Base-by-base conservation (phyloP, 92 coral and sea anemone genomes). In the Micromussa lordhowensis region DNA sequence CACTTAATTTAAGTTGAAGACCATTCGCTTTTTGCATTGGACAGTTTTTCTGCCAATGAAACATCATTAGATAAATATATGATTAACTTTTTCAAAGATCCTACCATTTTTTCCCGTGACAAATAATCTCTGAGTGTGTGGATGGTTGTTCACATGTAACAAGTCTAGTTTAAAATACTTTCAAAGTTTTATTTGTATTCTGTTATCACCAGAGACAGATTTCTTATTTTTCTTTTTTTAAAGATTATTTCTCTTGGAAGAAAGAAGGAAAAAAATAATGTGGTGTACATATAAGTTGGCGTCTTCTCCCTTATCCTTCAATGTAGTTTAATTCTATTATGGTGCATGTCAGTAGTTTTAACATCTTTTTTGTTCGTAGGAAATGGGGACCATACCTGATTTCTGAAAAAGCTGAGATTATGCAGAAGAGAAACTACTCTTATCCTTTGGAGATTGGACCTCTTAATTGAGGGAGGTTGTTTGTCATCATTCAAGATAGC, bases 1-100 rank as follows among this genome's bases (percentile, higher is more conserved):
- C 94, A 77, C 88, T 66, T 24, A 91, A 29, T 48, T 87, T 91
- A 49, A 91, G 81, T 17, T 87, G 79, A 0, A 91, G 86, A 35
- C 90, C 90, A 86, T 91, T 91, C 24, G 70, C 84, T 51, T 80
- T 87, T 53, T 80, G 90, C 85, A 87, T 87, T 72, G 86, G 80
- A 7, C 85, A 87, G 77, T 48, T n/a, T 77, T 86, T 86, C 84
- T 86, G 91, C 48, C 76, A 72, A 85, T 75, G 15, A 71, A 44
- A 86, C 49, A 26, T 83, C 35, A 68, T 48, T 8, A 48, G 29
- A 31, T 49, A 82, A 32, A 73, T 54, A 54, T 78, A 78, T 31
- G 26, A 31, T 54, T 49, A 28, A 31, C 82, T 78, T 48, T 48
- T 48, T 10, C 10, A 48, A 4, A 48, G 53, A 4, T 48, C 5